Base-by-base conservation (phyloP, 2,888 invertebrate species). In the Branchinecta sandiegonensis region DNA sequence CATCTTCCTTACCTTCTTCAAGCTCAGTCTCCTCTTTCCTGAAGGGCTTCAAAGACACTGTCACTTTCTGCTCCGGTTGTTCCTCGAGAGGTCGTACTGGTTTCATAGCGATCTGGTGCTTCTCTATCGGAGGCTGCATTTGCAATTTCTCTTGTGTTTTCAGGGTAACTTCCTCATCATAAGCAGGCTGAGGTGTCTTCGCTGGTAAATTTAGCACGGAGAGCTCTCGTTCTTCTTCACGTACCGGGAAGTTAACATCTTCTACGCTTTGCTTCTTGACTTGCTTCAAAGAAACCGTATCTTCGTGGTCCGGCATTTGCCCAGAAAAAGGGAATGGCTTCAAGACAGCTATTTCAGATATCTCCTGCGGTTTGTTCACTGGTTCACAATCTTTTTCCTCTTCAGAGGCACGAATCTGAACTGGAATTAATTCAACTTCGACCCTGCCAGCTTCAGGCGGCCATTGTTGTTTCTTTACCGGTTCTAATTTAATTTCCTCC, bases 371-470 rank as follows among this genome's bases (percentile, higher is more conserved):
- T 66, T 70, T 46, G 46, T 46, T 47, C 46, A 69, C 68, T 48
- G 69, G 68, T 65, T 69, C n/a, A n/a, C n/a, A n/a, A n/a, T n/a
- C 14, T 23, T 63, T 50, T 69, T 47, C 66, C 69, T 69, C 67
- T 71, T 70, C 78, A 48, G 76, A 72, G 0, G 76, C 75, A 47
- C 73, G 72, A 14, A n/a, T 56, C 56, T 65, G n/a, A n/a, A 10
- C 46, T 46, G 23, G 23, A 14, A 17, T 65, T 46, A 65, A 37
- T 50, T 0, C n/a, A 46, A 47, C 9, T 8, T 56, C 12, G 1
- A 8, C 63, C 23, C 11, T 56, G n/a, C 10, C 14, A 56, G 8
- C 63, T 17, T 56, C 63, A 11, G 63, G 23, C n/a, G 8, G 23
- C 8, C 8, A 8, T 56, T 56, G 8, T 2, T 23, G 63, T 10